Evolutionary conservation across 2,888 invertebrate genomes (phyloP).

Genomic region (Xestoiulus laeticollis): DNA sequence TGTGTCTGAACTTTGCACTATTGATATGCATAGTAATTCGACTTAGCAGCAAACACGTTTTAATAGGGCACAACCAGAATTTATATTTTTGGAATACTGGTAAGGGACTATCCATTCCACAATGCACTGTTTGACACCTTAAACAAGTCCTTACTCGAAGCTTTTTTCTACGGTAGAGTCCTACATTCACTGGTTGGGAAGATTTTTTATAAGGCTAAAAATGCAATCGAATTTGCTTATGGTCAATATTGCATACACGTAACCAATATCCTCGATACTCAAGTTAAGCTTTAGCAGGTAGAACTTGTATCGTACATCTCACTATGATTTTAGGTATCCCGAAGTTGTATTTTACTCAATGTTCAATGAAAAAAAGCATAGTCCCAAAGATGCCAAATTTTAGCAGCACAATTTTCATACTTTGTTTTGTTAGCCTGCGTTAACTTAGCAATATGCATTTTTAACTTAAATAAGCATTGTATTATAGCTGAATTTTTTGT

Average conservation of each 20-base stretch:
- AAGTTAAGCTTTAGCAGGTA: not conserved
- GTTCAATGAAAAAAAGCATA: not conserved
- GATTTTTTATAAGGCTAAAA: not conserved
- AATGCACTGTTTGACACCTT: not conserved
- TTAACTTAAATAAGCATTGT: not conserved
- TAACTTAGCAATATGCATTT: not conserved
- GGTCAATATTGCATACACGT: not conserved
- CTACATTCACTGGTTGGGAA: not conserved
- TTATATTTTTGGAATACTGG: slow-evolving; percentile 18
- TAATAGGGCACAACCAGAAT: not conserved
- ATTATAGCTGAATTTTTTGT: not conserved
- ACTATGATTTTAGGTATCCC: not conserved
- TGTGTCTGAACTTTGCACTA: not conserved
- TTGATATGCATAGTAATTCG: not conserved
- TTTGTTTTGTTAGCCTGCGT: not conserved
- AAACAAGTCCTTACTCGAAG: not conserved
- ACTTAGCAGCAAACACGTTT: not conserved
- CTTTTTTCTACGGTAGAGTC: not conserved
- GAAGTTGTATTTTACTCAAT: not conserved
- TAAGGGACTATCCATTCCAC: not conserved
- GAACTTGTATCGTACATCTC: not conserved
- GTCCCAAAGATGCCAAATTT: slow-evolving; percentile 18
- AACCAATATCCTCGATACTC: not conserved
- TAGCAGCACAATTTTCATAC: not conserved
- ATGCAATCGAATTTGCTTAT: not conserved